Conservation (phyloP, 2,113 vertebrate genomes). For the Sciurus niger region DNA sequence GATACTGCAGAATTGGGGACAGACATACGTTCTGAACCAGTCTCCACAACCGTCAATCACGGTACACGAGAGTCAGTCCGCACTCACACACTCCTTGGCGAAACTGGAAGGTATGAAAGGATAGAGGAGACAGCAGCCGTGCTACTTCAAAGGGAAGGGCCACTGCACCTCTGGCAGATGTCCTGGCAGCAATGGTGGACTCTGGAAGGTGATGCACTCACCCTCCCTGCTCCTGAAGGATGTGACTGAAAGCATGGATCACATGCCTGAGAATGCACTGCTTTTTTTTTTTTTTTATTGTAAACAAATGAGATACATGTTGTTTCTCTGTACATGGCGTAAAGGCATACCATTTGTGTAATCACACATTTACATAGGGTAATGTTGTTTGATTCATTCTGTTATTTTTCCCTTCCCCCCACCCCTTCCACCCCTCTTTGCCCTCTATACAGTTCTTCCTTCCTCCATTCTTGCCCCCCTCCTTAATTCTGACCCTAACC, state of each 20-base stretch:
- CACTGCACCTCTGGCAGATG: no score
- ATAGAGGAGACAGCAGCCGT: background rate
- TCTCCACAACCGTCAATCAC: background rate
- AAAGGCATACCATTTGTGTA: no score
- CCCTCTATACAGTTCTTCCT: no score
- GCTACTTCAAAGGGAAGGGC: background rate
- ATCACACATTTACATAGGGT: no score
- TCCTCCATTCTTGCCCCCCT: no score
- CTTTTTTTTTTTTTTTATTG: background rate
- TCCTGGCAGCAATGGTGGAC: background rate
- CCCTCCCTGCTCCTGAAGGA: background rate
- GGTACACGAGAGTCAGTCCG: background rate
- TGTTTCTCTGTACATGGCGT: no score
- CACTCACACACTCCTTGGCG: background rate
- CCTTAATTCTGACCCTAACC: no score
- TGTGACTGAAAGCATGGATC: background rate
- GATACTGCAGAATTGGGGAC: background rate
- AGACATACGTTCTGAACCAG: background rate
- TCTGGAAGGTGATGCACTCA: background rate
- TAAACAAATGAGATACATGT: no score
- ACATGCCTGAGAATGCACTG: background rate
- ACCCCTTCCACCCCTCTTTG: no score
- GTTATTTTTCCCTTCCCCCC: no score
- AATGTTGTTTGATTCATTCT: no score
- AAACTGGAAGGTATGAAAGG: background rate